A percentile compares a stretch with the other conserved stretches of the same genome.
phyloP scores from a whole-genome alignment of 2,113 vertebrate genomes.

The Nesoenas mayeri region DNA sequence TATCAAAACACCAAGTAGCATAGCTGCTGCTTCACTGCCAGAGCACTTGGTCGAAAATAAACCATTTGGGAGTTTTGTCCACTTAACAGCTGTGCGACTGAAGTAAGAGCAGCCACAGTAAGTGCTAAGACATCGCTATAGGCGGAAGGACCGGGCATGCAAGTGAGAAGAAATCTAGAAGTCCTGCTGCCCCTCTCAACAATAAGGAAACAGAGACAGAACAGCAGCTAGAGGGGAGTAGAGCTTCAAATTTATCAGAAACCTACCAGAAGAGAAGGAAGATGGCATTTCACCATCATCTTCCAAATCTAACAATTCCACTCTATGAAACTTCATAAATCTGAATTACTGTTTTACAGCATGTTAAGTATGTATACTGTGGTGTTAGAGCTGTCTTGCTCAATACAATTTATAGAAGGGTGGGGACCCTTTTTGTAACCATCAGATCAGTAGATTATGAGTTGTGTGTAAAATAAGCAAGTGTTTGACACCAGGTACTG shows the following conservation, averaged over 20 bases:
- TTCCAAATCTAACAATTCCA: background rate
- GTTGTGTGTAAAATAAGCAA: background rate
- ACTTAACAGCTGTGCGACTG: background rate
- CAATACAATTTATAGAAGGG: background rate
- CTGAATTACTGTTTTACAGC: background rate
- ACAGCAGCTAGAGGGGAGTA: constrained; percentile 62
- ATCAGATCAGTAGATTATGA: background rate
- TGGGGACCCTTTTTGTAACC: background rate
- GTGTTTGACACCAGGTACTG: background rate
- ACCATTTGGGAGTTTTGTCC: background rate
- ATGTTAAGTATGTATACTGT: background rate
- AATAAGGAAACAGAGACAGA: background rate
- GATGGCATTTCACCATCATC: background rate
- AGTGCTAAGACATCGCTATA: background rate
- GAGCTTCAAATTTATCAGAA: constrained; percentile 41
- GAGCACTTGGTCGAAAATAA: background rate
- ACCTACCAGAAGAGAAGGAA: background rate
- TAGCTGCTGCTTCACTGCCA: background rate
- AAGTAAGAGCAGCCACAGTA: background rate
- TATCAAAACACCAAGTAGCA: background rate
- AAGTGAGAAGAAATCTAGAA: background rate
- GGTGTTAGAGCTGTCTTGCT: background rate
- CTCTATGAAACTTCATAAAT: background rate
- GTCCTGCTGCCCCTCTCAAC: background rate
- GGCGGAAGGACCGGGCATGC: background rate